Percentiles rank a stretch among this genome's conserved stretches.
phyloP scores from a whole-genome alignment of 2,888 invertebrate genomes.

The Apodemia zela region DNA sequence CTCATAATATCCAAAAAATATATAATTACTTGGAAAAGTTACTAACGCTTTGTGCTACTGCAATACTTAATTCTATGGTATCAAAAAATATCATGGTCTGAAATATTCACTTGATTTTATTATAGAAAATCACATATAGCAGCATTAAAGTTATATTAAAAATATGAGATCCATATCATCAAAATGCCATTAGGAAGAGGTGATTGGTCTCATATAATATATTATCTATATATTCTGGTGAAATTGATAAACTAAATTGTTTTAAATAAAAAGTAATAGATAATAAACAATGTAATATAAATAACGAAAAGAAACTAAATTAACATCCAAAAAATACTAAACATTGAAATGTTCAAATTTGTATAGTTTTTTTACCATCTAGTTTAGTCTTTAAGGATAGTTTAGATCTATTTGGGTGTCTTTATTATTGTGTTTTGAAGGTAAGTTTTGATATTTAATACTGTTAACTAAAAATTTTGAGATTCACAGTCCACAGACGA shows the following conservation, averaged over 20 bases:
- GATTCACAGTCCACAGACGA: no score
- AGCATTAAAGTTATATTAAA: background rate
- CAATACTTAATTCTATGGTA: slow-evolving; percentile 6
- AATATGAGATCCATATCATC: background rate
- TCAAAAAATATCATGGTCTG: background rate
- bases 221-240: background rate
- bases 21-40: slow-evolving; percentile 21
- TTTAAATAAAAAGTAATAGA: slow-evolving; percentile 13
- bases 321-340: no score
- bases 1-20: slow-evolving; percentile 31
- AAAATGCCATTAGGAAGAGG: background rate
- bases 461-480: no score
- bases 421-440: background rate
- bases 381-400: background rate
- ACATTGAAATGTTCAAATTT: no score
- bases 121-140: background rate
- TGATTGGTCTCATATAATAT: background rate
- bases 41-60: background rate
- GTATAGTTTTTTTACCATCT: no score
- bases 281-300: slow-evolving; percentile 7
- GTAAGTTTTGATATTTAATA: no score
- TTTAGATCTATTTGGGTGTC: slow-evolving; percentile 27
- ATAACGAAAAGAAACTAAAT: no score
- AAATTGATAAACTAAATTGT: slow-evolving; percentile 1
- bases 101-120: background rate